Conservation (phyloP, 2,113 vertebrate species). For the Haemorhous mexicanus region DNA sequence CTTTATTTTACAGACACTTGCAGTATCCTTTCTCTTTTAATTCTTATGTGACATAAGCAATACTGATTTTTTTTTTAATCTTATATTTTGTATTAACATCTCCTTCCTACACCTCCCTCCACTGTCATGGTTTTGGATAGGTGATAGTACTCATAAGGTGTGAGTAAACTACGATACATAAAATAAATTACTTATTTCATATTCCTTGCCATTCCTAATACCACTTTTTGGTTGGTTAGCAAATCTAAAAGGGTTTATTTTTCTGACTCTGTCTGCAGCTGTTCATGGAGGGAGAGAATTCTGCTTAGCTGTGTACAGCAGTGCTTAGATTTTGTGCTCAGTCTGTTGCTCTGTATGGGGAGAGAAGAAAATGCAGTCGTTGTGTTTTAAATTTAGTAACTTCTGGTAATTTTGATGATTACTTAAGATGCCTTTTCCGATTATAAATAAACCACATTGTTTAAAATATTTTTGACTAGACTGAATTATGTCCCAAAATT, state of each 20-base stretch:
- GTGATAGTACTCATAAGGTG: background rate
- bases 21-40: background rate
- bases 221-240: background rate
- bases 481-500: constrained; percentile 42
- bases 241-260: background rate
- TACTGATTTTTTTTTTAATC: background rate
- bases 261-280: background rate
- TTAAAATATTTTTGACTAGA: constrained; percentile 56
- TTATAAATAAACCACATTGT: constrained; percentile 54
- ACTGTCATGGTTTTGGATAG: background rate
- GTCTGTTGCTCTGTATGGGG: background rate
- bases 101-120: background rate
- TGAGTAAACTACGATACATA: background rate
- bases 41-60: rapidly evolving
- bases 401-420: constrained; percentile 39
- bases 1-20: background rate
- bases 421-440: constrained; percentile 6
- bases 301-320: background rate
- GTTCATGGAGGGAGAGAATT: background rate
- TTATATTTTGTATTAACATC: background rate
- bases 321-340: background rate
- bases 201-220: background rate
- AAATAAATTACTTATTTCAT: background rate
- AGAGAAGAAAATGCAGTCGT: constrained; percentile 1
- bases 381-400: constrained; percentile 52